phyloP scores from a whole-genome alignment of 2,797 vertebrate species.

The Todus mexicanus region DNA sequence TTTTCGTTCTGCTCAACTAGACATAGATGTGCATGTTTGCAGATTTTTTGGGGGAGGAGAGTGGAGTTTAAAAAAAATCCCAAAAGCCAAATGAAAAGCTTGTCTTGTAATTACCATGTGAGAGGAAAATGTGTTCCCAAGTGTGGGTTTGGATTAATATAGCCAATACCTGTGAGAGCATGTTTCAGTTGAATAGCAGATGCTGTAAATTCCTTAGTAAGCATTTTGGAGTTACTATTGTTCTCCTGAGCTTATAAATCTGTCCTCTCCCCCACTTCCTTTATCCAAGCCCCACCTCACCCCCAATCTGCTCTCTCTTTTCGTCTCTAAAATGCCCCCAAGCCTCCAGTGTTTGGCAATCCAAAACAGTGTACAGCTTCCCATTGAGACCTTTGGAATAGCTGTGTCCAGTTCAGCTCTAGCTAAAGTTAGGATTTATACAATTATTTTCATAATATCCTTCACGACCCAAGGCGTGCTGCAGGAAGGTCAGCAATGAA shows the following conservation, averaged over 20 bases:
- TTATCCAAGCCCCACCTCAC: not conserved
- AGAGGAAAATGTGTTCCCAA: not conserved
- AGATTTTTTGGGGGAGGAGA: not conserved
- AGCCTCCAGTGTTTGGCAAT: not conserved
- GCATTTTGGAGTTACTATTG: not conserved
- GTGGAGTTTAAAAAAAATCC: not conserved
- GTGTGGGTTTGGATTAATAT: not conserved
- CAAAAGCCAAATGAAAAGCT: not conserved
- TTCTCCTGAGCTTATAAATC: not conserved
- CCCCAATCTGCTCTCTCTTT: not conserved
- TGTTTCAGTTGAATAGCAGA: not conserved
- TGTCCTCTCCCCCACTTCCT: not conserved
- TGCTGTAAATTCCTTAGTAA: not conserved
- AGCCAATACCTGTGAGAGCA: not conserved
- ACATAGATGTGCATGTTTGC: not conserved
- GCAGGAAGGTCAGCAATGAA: not conserved
- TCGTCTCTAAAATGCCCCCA: not conserved
- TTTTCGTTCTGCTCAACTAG: not conserved
- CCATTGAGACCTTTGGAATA: not conserved
- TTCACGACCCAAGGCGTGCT: accelerated
- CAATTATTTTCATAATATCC: not conserved
- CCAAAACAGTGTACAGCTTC: not conserved
- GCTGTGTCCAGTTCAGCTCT: not conserved
- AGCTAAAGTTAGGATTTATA: not conserved
- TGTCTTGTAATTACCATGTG: not conserved